A percentile compares a stretch with the other conserved stretches of the same genome.
Evolutionary conservation across 2,113 vertebrate genomes (phyloP).

Genomic region (Oreochromis spilurus): DNA sequence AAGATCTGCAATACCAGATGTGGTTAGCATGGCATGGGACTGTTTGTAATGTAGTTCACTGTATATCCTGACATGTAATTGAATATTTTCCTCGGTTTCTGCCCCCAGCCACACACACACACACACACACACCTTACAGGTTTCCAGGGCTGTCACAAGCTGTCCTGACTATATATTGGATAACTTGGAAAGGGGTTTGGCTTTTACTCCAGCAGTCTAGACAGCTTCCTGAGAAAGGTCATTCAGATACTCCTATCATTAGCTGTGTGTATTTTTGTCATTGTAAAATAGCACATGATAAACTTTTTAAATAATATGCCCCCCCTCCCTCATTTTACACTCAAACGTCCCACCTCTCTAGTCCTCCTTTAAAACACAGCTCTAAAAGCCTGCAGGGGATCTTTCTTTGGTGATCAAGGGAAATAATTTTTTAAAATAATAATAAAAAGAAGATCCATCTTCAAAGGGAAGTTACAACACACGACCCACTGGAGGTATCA

Average conservation of each 20-base stretch:
- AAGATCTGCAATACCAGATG: background rate
- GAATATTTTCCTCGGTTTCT: background rate
- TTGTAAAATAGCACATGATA: background rate
- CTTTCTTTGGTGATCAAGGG: background rate
- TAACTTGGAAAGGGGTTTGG: background rate
- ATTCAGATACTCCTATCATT: background rate
- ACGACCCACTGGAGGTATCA: background rate
- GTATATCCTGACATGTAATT: background rate
- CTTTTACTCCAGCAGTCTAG: background rate
- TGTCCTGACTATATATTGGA: background rate
- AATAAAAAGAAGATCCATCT: background rate
- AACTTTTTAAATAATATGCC: background rate
- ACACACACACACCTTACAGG: background rate
- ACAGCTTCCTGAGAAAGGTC: background rate
- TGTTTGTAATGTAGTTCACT: background rate
- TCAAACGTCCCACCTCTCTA: background rate
- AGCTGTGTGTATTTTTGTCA: background rate
- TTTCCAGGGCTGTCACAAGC: background rate
- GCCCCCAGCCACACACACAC: background rate
- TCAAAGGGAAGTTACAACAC: conserved; percentile 9
- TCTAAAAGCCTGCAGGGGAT: background rate
- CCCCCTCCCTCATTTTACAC: background rate
- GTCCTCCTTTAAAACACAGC: background rate
- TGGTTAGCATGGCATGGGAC: background rate
- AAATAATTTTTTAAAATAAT: background rate